phyloP scores from a whole-genome alignment of 2,888 invertebrate species.

The Stenolophus ochropezus region DNA sequence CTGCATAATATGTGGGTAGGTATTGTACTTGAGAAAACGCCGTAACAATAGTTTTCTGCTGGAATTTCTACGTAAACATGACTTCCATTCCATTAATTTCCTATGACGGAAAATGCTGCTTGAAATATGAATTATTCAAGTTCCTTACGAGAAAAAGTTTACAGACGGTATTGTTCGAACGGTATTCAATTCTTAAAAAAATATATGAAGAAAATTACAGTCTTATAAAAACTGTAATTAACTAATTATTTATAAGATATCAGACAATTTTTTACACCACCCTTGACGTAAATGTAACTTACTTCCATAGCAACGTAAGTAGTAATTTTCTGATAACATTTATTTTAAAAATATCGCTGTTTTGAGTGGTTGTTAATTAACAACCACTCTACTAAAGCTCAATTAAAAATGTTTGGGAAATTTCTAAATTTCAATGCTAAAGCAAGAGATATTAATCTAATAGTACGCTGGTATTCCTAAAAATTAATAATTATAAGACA shows the following conservation, averaged over 20 bases:
- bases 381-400: too few species aligned
- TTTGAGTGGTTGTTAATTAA: too few species aligned
- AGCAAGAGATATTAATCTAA: too few species aligned
- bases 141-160: not conserved
- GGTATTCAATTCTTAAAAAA: not conserved
- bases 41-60: not conserved
- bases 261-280: not conserved
- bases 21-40: not conserved
- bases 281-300: too few species aligned
- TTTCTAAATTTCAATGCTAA: too few species aligned
- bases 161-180: not conserved
- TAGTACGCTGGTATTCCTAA: too few species aligned
- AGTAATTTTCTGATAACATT: too few species aligned
- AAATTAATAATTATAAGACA: too few species aligned
- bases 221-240: not conserved
- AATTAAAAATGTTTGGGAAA: too few species aligned
- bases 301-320: too few species aligned
- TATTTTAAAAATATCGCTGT: too few species aligned
- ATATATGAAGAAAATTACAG: not conserved
- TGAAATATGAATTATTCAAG: slow-evolving; percentile 25
- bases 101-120: not conserved
- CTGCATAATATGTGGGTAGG: slow-evolving; percentile 15
- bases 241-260: not conserved
- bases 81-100: not conserved
- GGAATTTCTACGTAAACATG: slow-evolving; percentile 9